Base-by-base conservation (phyloP, 35 echinoderm and acorn worm species). In the Patiria miniata region DNA sequence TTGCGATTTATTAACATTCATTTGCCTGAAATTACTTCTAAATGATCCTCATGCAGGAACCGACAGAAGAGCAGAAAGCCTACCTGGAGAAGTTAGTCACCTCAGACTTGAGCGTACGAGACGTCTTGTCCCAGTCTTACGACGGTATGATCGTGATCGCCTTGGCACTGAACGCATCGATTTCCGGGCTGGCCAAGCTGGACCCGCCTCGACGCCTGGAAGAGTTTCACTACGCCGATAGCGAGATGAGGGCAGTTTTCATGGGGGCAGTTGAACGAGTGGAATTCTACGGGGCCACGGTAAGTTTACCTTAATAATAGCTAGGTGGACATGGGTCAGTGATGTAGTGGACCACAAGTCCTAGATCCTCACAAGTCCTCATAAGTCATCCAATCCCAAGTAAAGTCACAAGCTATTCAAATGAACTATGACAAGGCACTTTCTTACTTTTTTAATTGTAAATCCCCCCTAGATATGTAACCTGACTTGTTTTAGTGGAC, bases 181-280 rank as follows among this genome's bases (percentile, higher is more conserved):
- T 77, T 2, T 38, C 40, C 19, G 6, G 50, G 10, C 44, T 86
- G 2, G 4, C 61, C 5, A 34, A 44, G n/a, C 36, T 86, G 26
- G 19, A 40, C 42, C 84, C 84, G 53, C 60, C 65, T 2, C 60
- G 65, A 15, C 34, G 37, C 1, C 68, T 86, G 84, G 21, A 78
- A 16, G 84, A 86, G 12, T 86, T 86, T 39, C 17, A 47, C 21
- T 86, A 86, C 40, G 39, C 23, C 9, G 65, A 86, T 26, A 50
- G 7, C 0, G 60, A 39, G 30, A 86, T 86, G 60, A 22, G 38
- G 1, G 30, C 40, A 47, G 59, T 86, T 7, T 30, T 86, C 39
- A 77, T 34, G 29, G 7, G 73, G 10, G 52, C 30, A 29, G 37
- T 77, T 2, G 16, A 30, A 8, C 7, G 52, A 32, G n/a, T 86